Evolutionary conservation across 2,888 invertebrate species (phyloP).

Genomic region (Drosophila meridionalis): DNA sequence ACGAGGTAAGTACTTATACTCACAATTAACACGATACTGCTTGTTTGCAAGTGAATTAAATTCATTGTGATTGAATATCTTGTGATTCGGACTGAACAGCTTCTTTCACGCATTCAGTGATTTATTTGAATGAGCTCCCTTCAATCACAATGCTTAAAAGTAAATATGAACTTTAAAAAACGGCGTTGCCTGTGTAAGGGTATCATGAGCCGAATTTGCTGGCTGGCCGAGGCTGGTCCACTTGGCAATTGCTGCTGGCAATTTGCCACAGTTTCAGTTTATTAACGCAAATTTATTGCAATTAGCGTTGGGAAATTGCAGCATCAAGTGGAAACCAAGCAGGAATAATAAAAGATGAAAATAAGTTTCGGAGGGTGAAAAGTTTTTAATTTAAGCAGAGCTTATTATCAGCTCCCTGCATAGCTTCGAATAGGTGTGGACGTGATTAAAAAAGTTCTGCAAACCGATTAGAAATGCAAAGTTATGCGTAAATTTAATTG

Average conservation of each 20-base stretch:
- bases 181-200: neutral
- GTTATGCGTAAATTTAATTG: constrained; percentile 65
- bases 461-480: constrained; percentile 70
- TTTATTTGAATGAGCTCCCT: neutral
- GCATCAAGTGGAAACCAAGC: constrained; percentile 39
- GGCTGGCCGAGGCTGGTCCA: constrained; percentile 23
- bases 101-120: neutral
- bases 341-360: constrained; percentile 30
- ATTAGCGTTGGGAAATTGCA: constrained; percentile 66
- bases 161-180: neutral
- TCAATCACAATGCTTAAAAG: neutral
- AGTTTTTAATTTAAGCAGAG: constrained; percentile 78
- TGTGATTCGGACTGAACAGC: neutral
- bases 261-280: constrained; percentile 64
- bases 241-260: constrained; percentile 61
- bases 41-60: no score
- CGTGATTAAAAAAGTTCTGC: constrained; percentile 73
- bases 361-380: constrained; percentile 46
- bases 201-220: constrained; percentile 13
- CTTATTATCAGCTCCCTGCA: constrained; percentile 68
- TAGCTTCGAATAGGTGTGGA: constrained; percentile 63
- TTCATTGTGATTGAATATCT: no score
- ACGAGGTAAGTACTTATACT: no score
- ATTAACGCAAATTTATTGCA: constrained; percentile 79
- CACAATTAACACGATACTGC: no score